Base-by-base conservation (phyloP, 2,888 invertebrate species). In the Pelosia muscerda region DNA sequence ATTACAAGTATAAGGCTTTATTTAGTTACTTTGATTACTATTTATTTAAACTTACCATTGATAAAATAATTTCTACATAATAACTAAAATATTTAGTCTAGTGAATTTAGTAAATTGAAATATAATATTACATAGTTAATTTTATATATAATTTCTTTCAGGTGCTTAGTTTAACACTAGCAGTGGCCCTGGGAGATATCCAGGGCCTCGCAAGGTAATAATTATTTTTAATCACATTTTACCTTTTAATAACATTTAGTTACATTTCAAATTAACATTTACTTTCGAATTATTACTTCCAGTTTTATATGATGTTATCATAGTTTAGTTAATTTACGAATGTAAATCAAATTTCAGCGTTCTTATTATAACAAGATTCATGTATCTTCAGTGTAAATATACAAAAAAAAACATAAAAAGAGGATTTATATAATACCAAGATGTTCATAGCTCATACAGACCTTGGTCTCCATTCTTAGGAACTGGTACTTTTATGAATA, bases 151-250 rank as follows among this genome's bases (percentile, higher is more conserved):
- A 49, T 63, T 74, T 82, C 58, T 92, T 90, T 76, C 84, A 94
- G 94, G 82, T 90, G 34, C 69, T 91, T 62, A 90, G 89, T 72
- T 71, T 93, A 81, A 87, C 86, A 28, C 71, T 90, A 82, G 83
- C 92, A 72, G 91, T 83, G 76, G 92, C 88, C 72, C 84, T 91
- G 56, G 94, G 78, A 90, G 90, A 75, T 71, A 73, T 73, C 81
- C 76, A 72, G 81, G 77, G 92, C 90, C 8, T 28, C 26, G 25
- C n/a, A 63, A 66, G 63, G 69, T 69, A 66, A 22, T 26, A 19
- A 19, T 25, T 56, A 26, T n/a, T n/a, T 6, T 0, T 1, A 1
- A 53, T 22, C 5, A 38, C 13, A 38, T 38, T 15, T 15, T 38
- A 5, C 2, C 9, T 49, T n/a, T 9, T 6, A 9, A 49, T n/a